These are phyloP conservation scores for Spilogale gracilis DNA, from an alignment of 2,113 vertebrate genomes.

Conservation along the genomic window DNA sequence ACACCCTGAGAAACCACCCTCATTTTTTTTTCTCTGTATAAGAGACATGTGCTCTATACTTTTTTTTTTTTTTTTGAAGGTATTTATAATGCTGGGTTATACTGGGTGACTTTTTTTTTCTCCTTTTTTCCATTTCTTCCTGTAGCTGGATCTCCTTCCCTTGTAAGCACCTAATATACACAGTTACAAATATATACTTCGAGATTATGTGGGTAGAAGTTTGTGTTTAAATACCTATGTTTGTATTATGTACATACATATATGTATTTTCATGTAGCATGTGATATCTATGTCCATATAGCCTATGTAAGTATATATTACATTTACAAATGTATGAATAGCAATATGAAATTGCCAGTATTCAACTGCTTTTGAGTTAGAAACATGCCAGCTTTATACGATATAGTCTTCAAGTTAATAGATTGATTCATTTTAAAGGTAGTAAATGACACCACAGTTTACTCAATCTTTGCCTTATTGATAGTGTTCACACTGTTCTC, in stretches of 20 bases:
- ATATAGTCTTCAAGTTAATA: background rate
- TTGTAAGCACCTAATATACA: background rate
- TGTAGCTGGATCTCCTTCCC: background rate
- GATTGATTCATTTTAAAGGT: background rate
- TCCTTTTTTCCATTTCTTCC: background rate
- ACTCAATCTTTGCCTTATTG: background rate
- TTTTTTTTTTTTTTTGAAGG: background rate
- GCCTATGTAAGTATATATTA: background rate
- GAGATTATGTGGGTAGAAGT: background rate
- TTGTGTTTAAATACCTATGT: background rate
- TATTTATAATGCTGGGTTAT: background rate
- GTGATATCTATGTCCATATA: background rate
- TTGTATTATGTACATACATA: background rate
- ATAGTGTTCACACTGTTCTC: background rate
- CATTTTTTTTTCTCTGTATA: background rate
- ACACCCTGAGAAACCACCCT: background rate
- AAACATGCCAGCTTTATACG: background rate
- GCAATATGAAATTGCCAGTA: background rate
- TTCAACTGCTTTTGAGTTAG: background rate
- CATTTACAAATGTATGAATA: background rate
- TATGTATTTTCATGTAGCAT: background rate
- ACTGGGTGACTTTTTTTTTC: background rate
- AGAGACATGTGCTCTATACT: background rate
- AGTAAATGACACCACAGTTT: background rate
- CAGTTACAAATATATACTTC: background rate